Evolutionary conservation across 2,888 invertebrate species (phyloP), one percentile per base, ranked within the genome.

Genomic region (Plagiodera versicolora): DNA sequence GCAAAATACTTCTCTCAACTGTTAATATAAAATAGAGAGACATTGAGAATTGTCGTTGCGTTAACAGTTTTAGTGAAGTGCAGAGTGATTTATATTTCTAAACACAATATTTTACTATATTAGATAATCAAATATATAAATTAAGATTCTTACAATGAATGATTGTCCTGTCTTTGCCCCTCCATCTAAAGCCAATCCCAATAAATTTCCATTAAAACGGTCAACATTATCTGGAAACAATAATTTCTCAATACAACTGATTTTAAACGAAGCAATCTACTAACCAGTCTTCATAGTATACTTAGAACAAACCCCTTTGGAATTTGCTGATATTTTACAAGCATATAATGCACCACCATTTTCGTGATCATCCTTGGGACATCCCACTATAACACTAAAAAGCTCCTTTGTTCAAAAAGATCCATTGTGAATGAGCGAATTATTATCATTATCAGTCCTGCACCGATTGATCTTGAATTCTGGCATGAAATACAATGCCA

Each of bases 321-420:
- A 11, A 39, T 39, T 10, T n/a, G 46, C 11, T 44, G 46, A 35
- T 47, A 66, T 51, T 44, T 64, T 51, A 47, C 64, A 66, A 5
- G 58, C 20, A 49, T 49, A 66, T 9, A 66, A 19, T 8, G 56
- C 53, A 30, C 64, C 64, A 17, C 64, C 66, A 46, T 20, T 47
- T 44, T 19, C 49, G 2, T 46, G 16, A 16, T 48, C 57, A 39
- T 62, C 32, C 53, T 64, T 60, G 5, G 70, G 71, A 16, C 70
- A 65, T 30, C 69, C 69, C n/a, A 71, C 68, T 55, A 71, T 68
- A 0, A 71, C 61, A 14, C 71, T 71, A 39, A 45, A 65, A 57
- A 45, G 46, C 6, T n/a, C n/a, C n/a, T n/a, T n/a, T n/a, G n/a
- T n/a, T n/a, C n/a, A n/a, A n/a, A n/a, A n/a, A n/a, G n/a, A n/a